Conservation (phyloP, 2,888 invertebrate species). For the Hirtodrosophila duncani region DNA sequence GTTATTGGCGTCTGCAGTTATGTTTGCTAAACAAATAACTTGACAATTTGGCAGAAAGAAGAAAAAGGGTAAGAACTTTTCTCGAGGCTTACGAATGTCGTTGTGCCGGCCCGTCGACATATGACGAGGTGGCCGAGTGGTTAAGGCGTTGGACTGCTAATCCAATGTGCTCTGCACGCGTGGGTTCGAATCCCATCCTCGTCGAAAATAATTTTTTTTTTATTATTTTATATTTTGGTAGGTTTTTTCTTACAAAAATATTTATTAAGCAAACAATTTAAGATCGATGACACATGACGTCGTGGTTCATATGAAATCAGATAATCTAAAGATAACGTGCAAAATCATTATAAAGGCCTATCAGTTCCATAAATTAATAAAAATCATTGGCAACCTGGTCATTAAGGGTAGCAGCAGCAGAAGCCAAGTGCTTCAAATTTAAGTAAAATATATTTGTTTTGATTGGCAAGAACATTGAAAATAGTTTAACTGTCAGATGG, state of each 20-base stretch:
- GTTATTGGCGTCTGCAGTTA: conserved; percentile 22
- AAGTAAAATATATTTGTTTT: too few relatives aligned
- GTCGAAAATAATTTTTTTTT: conserved; percentile 77
- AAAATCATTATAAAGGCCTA: too few relatives aligned
- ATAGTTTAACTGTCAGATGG: too few relatives aligned
- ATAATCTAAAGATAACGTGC: too few relatives aligned
- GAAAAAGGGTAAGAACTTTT: conserved; percentile 2
- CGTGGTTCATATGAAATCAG: too few relatives aligned
- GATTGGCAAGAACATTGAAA: too few relatives aligned
- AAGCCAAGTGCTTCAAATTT: too few relatives aligned
- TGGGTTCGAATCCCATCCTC: conserved; percentile 91
- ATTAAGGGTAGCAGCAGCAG: too few relatives aligned
- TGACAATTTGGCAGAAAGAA: not conserved
- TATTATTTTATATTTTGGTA: not conserved
- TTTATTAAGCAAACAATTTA: too few relatives aligned
- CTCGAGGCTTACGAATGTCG: not conserved
- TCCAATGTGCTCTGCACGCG: conserved; percentile 90
- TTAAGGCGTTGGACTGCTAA: conserved; percentile 88
- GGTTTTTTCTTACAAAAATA: not conserved
- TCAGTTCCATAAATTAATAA: too few relatives aligned
- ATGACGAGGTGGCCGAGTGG: conserved; percentile 91
- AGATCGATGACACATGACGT: too few relatives aligned
- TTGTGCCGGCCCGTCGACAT: not conserved
- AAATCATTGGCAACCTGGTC: too few relatives aligned
- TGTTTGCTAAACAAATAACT: conserved; percentile 13